phyloP scores from a whole-genome alignment of 2,113 vertebrate genomes.

The Pelmatolapia mariae region DNA sequence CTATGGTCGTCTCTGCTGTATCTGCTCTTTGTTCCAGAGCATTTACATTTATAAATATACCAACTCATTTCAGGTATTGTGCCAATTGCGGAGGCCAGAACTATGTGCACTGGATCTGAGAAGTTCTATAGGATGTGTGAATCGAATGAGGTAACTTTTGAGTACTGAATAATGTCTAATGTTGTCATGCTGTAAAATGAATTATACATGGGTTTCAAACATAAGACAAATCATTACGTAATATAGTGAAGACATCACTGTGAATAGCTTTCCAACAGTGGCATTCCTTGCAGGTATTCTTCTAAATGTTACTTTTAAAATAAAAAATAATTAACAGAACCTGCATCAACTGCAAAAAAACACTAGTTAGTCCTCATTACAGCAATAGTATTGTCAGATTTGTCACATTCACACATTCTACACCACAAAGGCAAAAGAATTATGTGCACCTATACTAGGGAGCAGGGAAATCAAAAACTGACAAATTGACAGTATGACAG shows the following conservation, averaged over 20 bases:
- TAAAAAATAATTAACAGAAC: neutral
- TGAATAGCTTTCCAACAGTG: neutral
- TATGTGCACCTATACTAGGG: rapidly evolving
- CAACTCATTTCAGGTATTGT: conserved; percentile 80
- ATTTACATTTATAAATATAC: neutral
- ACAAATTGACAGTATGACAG: neutral
- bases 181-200: neutral
- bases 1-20: neutral
- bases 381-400: neutral
- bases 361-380: neutral
- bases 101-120: conserved; percentile 86
- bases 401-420: neutral
- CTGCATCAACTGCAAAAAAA: neutral
- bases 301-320: neutral
- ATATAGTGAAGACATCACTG: neutral
- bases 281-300: neutral
- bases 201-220: neutral
- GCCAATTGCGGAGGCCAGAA: conserved; percentile 87
- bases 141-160: conserved; percentile 79
- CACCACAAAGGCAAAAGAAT: neutral
- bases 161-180: neutral
- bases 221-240: rapidly evolving
- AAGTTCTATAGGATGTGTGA: conserved; percentile 94
- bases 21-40: neutral
- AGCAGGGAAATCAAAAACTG: neutral